Evolutionary conservation across 2,113 vertebrate species (phyloP), one percentile per base, ranked within the genome.

Genomic region (Todiramphus saurophagus): DNA sequence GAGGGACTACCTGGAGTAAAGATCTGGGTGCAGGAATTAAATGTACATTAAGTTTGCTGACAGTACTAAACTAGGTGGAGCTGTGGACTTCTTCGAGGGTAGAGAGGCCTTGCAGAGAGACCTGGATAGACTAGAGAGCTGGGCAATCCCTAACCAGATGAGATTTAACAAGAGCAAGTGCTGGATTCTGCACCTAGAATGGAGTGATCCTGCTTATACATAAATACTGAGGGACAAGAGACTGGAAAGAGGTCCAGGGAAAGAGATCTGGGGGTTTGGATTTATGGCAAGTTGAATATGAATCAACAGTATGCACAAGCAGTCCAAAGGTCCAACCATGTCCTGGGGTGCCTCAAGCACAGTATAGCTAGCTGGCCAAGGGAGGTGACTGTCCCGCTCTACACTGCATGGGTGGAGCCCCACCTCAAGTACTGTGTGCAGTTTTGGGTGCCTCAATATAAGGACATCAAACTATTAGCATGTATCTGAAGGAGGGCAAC

Each of bases 301-400:
- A 77, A 15, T 48, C 73, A 80, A 2, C 7, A 56, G 35, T 67
- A 37, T 62, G 59, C 15, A 7, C 33, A 43, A 15, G 16, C 30
- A 81, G 53, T n/a, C n/a, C 64, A 63, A 83, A 72, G 4, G 6
- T 19, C 51, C 53, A 80, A 3, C 21, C 0, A 1, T n/a, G 27
- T 66, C 25, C 19, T 72, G 46, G 28, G 11, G 9, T 44, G 31
- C 39, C 17, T 43, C 44, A n/a, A 74, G 27, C 50, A 72, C 30
- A 75, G 51, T 35, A 70, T 30, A 16, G 18, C 44, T 16, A 35
- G 23, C 27, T 0, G 3, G 7, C 21, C 0, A 0, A 59, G 20
- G 58, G 23, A 69, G 17, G 28, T 12, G 15, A 44, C 20, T 55
- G 31, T 7, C n/a, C 59, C 43, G 25, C 17, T 73, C 16, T 63